These are phyloP conservation scores for Salminus brasiliensis DNA, from an alignment of 2,113 vertebrate species.

Conservation along the genomic window DNA sequence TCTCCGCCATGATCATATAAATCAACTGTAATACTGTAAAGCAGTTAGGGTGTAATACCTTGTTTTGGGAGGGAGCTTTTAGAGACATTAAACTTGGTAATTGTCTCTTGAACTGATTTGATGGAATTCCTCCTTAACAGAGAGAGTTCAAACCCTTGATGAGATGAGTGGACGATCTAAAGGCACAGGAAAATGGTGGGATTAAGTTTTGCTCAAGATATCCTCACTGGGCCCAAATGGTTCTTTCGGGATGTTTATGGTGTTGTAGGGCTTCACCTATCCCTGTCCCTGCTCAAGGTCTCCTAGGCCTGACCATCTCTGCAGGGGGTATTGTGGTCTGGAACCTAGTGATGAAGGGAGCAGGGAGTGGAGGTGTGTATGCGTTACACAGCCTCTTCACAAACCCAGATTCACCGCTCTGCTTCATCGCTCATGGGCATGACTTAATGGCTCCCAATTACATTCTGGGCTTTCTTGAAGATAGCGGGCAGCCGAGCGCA, in stretches of 20 bases:
- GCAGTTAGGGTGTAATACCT: too few relatives aligned
- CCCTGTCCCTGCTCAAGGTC: slow-evolving; percentile 60
- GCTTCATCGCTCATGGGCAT: slow-evolving; percentile 67
- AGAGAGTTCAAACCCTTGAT: too few relatives aligned
- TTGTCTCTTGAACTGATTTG: too few relatives aligned
- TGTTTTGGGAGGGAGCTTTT: too few relatives aligned
- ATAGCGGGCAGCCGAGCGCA: slow-evolving; percentile 69
- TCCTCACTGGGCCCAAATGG: slow-evolving; percentile 38
- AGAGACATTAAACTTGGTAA: too few relatives aligned
- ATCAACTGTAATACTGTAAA: too few relatives aligned
- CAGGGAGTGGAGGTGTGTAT: slow-evolving; percentile 12
- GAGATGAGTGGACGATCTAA: background rate
- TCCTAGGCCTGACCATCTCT: slow-evolving; percentile 52
- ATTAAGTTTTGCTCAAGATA: background rate
- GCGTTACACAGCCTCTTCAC: slow-evolving; percentile 63
- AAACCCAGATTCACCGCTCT: slow-evolving; percentile 48
- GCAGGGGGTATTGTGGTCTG: slow-evolving; percentile 32
- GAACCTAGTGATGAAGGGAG: slow-evolving; percentile 41
- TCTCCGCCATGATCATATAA: too few relatives aligned
- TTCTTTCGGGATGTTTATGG: slow-evolving; percentile 48
- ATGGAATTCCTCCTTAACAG: too few relatives aligned
- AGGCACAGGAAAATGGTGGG: background rate
- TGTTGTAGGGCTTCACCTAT: slow-evolving; percentile 64
- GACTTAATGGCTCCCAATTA: slow-evolving; percentile 72
- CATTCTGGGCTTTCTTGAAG: slow-evolving; percentile 70